A percentile compares a stretch with the other conserved stretches of the same genome.
Conservation (phyloP, 2,797 vertebrate species). For the Champsocephalus gunnari region DNA sequence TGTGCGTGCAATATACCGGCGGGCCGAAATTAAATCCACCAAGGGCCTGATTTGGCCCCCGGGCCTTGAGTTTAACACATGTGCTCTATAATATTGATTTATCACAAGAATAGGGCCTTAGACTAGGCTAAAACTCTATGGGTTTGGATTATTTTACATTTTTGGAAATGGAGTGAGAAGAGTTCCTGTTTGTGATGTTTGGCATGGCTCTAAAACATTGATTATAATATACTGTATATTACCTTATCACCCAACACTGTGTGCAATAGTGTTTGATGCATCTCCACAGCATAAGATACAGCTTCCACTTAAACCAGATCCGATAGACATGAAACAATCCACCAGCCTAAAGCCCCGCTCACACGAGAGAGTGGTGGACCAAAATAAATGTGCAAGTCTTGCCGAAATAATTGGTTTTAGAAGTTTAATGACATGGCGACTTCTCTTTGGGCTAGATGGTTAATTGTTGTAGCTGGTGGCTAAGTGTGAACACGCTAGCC, state of each 20-base stretch:
- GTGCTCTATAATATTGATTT: constrained; percentile 64
- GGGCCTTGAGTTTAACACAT: too few species aligned
- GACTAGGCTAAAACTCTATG: constrained; percentile 12
- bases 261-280: background rate
- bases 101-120: constrained; percentile 28
- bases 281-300: background rate
- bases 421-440: background rate
- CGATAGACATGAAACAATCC: constrained; percentile 2
- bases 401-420: background rate
- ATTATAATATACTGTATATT: background rate
- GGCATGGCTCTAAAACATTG: constrained; percentile 7
- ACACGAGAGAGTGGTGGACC: background rate
- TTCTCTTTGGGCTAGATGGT: background rate
- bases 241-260: background rate
- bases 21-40: too few species aligned
- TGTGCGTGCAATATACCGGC: too few species aligned
- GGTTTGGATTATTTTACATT: constrained; percentile 24
- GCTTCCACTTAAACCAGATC: constrained; percentile 21
- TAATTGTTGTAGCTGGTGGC: background rate
- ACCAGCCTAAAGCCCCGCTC: background rate
- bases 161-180: constrained; percentile 12
- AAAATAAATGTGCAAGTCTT: background rate
- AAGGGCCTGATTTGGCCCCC: too few species aligned
- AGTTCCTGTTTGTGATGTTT: constrained; percentile 31
- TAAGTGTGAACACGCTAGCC: background rate